Conservation (phyloP, 2,888 invertebrate genomes). For the Lamellibrachia columna region DNA sequence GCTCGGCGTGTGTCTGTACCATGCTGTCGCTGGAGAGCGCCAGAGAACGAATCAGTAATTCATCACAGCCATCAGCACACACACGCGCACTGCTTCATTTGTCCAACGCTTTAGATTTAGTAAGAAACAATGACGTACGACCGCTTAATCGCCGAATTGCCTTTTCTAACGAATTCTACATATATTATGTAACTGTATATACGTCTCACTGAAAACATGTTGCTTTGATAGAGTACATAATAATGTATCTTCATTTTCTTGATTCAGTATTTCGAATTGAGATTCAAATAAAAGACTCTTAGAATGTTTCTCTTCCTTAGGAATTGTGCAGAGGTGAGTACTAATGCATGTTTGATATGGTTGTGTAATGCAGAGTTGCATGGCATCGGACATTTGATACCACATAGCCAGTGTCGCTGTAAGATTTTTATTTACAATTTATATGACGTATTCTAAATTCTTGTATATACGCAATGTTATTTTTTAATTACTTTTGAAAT, state of each 20-base stretch:
- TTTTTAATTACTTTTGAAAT: no score
- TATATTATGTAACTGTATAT: no score
- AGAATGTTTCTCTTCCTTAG: background rate
- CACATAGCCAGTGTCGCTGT: background rate
- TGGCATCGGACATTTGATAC: background rate
- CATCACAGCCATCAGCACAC: background rate
- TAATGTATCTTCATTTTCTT: background rate
- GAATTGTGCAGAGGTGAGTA: background rate
- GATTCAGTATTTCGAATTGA: constrained; percentile 26
- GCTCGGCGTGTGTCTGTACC: background rate
- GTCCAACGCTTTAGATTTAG: no score
- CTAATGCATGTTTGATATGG: background rate
- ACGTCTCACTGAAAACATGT: no score
- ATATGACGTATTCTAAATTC: no score
- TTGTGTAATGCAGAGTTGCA: background rate
- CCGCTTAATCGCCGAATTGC: no score
- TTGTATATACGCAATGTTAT: no score
- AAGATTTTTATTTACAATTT: no score
- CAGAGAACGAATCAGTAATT: background rate
- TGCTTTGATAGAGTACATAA: background rate
- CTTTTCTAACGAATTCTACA: no score
- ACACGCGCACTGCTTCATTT: background rate
- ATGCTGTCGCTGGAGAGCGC: background rate
- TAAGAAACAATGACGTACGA: no score
- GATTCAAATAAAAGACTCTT: constrained; percentile 25